phyloP scores from a whole-genome alignment of 2,113 vertebrate species.

The Oreotrochilus melanogaster region DNA sequence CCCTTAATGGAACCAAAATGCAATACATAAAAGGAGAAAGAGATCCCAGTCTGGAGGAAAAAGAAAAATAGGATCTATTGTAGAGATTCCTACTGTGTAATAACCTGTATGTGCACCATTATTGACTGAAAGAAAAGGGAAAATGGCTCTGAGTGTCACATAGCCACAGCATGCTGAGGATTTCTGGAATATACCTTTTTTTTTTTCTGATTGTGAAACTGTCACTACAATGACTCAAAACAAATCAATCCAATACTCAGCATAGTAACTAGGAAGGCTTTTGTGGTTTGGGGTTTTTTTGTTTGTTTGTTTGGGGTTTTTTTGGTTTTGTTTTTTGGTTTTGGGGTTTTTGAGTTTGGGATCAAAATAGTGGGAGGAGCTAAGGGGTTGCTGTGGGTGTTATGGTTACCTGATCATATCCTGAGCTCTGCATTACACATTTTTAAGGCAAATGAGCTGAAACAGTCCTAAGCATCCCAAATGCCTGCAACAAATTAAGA shows the following conservation, averaged over 20 bases:
- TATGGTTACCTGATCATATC: not conserved
- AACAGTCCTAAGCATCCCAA: not conserved
- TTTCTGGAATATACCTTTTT: not conserved
- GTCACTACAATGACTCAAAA: not conserved
- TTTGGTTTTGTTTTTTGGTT: too few species aligned
- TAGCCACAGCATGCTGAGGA: not conserved
- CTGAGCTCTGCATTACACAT: not conserved
- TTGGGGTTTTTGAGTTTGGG: not conserved
- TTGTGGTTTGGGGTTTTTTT: not conserved
- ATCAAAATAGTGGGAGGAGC: not conserved
- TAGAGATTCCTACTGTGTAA: not conserved
- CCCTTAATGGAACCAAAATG: not conserved
- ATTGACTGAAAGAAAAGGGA: not conserved
- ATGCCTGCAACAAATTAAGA: not conserved
- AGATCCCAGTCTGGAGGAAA: not conserved
- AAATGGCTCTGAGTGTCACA: not conserved
- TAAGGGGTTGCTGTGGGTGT: not conserved
- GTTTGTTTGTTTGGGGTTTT: too few species aligned
- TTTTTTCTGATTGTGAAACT: not conserved
- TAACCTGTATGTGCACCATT: rapidly evolving
- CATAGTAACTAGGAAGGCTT: not conserved
- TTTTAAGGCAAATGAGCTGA: not conserved
- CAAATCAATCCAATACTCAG: not conserved
- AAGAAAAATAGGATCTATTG: not conserved
- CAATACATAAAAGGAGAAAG: not conserved